Base-by-base conservation (phyloP, 2,888 invertebrate genomes). In the Herminia tarsipennalis region DNA sequence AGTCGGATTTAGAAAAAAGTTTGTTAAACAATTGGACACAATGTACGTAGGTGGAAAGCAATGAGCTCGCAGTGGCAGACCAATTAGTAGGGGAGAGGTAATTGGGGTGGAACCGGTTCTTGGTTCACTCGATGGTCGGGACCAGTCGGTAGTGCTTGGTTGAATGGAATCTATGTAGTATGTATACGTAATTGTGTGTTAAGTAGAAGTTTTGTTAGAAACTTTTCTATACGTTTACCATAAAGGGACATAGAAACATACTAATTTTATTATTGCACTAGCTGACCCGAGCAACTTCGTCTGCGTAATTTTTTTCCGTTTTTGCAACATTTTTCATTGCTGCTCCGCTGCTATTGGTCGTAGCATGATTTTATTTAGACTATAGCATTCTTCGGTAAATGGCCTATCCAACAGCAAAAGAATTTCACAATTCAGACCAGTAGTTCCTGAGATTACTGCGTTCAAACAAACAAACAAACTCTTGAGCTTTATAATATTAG, bases 71-170 rank as follows among this genome's bases (percentile, higher is more conserved):
- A 50, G 57, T 56, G 53, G 53, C 58, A 61, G 45, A 64, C 74
- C 83, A 83, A 82, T 83, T 83, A 82, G 79, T 57, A 49, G 70
- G 64, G 62, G 56, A 58, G 72, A 65, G 73, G 73, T 82, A 83
- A 83, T 84, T 83, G 84, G 82, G 74, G 62, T 66, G 57, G 53
- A 76, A 84, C 83, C 82, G 79, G 83, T 83, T 79, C 52, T 28
- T 16, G 40, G 39, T 45, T 46, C 37, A 54, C 50, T 50, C 53
- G 45, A 32, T 32, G 29, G 41, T 16, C 46, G 43, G 63, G 63
- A 55, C 47, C 51, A 25, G 30, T 3, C 33, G 20, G 12, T 24
- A 9, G 33, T 20, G 14, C 10, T 8, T 22, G 27, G 18, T 27
- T 21, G 30, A 18, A 32, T 21, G 43, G 37, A 30, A 32, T 44